Percentiles rank a stretch among this genome's conserved stretches.
Evolutionary conservation across 2,113 vertebrate species (phyloP).

Genomic region (Raphicerus campestris): DNA sequence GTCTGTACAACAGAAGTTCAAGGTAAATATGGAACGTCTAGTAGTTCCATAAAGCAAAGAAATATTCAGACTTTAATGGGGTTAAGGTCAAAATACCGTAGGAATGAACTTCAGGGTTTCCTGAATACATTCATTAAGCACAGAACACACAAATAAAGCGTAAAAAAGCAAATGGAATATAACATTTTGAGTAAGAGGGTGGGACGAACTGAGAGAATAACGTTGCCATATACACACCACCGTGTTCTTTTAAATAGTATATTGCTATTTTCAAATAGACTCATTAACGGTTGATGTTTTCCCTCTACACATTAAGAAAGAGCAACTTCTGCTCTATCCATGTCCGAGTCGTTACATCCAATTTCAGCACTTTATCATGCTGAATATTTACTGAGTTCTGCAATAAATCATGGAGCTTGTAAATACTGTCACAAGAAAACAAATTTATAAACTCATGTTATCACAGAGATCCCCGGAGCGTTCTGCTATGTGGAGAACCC

Average conservation of each 20-base stretch:
- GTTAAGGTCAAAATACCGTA: not conserved
- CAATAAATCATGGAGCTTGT: slow-evolving; percentile 59
- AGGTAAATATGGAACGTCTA: not conserved
- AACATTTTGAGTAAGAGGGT: not conserved
- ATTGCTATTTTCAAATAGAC: slow-evolving; percentile 46
- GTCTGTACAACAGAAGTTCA: not conserved
- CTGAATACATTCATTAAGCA: not conserved
- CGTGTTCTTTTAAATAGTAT: slow-evolving; percentile 55
- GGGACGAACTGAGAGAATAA: not conserved
- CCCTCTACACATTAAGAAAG: slow-evolving; percentile 58
- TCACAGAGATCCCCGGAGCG: not conserved
- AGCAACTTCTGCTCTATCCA: slow-evolving; percentile 57
- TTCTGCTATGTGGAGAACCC: not conserved
- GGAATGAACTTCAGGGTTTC: not conserved
- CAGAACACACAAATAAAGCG: not conserved
- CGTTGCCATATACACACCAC: not conserved
- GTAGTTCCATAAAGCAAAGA: not conserved
- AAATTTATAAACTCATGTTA: not conserved
- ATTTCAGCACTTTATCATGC: slow-evolving; percentile 53
- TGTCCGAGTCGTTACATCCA: slow-evolving; percentile 69
- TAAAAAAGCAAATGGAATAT: not conserved
- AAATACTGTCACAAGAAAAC: slow-evolving; percentile 58
- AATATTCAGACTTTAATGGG: not conserved
- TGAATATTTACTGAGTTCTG: slow-evolving; percentile 73
- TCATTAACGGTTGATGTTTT: slow-evolving; percentile 63